phyloP scores from a whole-genome alignment of 2,797 vertebrate genomes.

The Gambelia wislizenii region DNA sequence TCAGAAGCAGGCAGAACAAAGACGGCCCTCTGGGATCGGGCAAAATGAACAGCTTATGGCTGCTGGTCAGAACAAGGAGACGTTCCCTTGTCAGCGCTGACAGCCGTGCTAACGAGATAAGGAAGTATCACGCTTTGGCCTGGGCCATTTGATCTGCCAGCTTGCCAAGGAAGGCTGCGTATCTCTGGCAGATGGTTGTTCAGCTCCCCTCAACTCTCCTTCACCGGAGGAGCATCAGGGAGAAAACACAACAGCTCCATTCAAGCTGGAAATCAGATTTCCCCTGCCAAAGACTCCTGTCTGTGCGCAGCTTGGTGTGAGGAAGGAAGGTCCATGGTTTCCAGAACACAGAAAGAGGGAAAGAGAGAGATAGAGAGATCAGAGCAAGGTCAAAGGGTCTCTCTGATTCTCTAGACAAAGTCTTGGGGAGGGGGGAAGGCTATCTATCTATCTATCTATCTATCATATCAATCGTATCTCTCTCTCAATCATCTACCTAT shows the following conservation, averaged over 20 bases:
- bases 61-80: not conserved
- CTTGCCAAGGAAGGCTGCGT: slow-evolving; percentile 12
- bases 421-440: too few relatives aligned
- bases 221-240: not conserved
- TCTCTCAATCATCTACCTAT: too few relatives aligned
- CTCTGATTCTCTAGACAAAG: too few relatives aligned
- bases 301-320: not conserved
- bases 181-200: slow-evolving; percentile 9
- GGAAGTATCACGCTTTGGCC: not conserved
- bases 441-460: too few relatives aligned
- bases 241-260: not conserved
- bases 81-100: slow-evolving; percentile 12
- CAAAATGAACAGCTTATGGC: slow-evolving; percentile 10
- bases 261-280: not conserved
- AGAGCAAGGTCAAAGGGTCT: not conserved
- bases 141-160: slow-evolving; percentile 18
- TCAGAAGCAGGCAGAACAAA: slow-evolving; percentile 51
- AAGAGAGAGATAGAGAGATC: not conserved
- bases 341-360: not conserved
- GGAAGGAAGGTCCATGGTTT: not conserved
- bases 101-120: slow-evolving; percentile 36
- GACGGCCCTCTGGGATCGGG: slow-evolving; percentile 13
- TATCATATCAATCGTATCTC: too few relatives aligned
- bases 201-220: not conserved
- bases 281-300: not conserved